These are phyloP conservation scores for Idaea straminata DNA, from an alignment of 2,888 invertebrate species.

Conservation along the genomic window DNA sequence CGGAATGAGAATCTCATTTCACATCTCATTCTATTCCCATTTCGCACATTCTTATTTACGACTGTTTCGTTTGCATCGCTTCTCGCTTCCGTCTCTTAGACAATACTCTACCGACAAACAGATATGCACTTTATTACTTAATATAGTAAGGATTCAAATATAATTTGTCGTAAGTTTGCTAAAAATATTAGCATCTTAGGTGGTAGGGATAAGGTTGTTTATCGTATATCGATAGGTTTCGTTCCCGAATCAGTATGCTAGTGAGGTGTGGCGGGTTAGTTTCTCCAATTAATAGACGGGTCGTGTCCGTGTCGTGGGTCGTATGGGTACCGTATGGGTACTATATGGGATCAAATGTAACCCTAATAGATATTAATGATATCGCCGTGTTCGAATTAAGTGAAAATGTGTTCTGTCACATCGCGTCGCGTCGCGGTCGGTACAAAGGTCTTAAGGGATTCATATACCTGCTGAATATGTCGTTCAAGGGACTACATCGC, in stretches of 20 bases:
- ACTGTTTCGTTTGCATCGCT: conserved; percentile 14
- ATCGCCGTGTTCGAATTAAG: conserved; percentile 8
- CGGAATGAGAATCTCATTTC: conserved; percentile 17
- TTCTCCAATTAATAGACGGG: conserved; percentile 23
- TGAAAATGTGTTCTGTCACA: background rate
- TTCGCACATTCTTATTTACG: conserved; percentile 31
- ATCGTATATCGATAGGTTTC: conserved; percentile 6
- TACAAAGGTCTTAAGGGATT: background rate
- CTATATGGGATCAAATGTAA: background rate
- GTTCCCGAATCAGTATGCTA: conserved; percentile 22
- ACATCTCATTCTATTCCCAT: conserved; percentile 24
- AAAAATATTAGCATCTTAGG: background rate
- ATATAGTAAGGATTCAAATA: background rate
- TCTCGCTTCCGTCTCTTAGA: conserved; percentile 9
- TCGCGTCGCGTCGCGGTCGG: too few species aligned
- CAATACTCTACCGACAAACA: conserved; percentile 5
- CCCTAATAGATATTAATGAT: conserved; percentile 23
- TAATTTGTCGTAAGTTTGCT: background rate
- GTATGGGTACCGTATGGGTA: background rate
- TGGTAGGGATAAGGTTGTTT: conserved; percentile 12
- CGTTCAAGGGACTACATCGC: too few species aligned
- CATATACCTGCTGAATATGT: background rate
- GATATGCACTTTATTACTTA: conserved; percentile 10
- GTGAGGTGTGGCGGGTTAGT: conserved; percentile 15
- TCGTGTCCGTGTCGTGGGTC: conserved; percentile 1